Evolutionary conservation across 2,888 invertebrate genomes (phyloP), one percentile per base, ranked within the genome.

Genomic region (Cephus pulcher): DNA sequence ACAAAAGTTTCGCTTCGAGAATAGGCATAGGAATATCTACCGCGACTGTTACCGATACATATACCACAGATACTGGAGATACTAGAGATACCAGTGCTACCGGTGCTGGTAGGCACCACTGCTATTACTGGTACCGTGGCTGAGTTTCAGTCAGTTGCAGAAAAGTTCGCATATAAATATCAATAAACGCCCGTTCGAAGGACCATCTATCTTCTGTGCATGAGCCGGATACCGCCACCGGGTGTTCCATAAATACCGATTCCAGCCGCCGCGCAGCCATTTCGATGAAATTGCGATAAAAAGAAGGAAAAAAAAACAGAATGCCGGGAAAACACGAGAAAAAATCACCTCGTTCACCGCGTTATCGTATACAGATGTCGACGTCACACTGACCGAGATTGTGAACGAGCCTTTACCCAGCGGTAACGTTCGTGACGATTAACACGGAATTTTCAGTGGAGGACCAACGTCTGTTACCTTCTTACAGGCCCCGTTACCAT

Each of bases 141-240:
- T 56, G 56, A 56, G 56, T 56, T 56, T 34, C 76, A 80, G 83
- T 82, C 83, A 81, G 78, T 81, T 77, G 76, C 81, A 75, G 75
- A 80, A 81, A 85, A 85, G 79, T 85, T 83, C 78, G 74, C 82
- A 79, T 83, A 84, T 85, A 85, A 85, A 85, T 85, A 85, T 85
- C 85, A 84, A 85, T 84, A 85, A 85, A 81, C 83, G 83, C 81
- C 83, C 75, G 78, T 78, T 81, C 74, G 80, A 78, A 79, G 76
- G 69, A 75, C 80, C 76, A 82, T 82, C 77, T 82, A 77, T 82
- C 76, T 73, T 76, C 56, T 69, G 77, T 35, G 69, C 68, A 56
- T 56, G 35, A 76, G n/a, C 33, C 12, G 32, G 30, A 73, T 70
- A 15, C 35, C 73, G 32, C 12, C 23, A 71, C 71, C 30, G 71